phyloP scores from a whole-genome alignment of 2,888 invertebrate genomes.

The Drosophila subsilvestris region DNA sequence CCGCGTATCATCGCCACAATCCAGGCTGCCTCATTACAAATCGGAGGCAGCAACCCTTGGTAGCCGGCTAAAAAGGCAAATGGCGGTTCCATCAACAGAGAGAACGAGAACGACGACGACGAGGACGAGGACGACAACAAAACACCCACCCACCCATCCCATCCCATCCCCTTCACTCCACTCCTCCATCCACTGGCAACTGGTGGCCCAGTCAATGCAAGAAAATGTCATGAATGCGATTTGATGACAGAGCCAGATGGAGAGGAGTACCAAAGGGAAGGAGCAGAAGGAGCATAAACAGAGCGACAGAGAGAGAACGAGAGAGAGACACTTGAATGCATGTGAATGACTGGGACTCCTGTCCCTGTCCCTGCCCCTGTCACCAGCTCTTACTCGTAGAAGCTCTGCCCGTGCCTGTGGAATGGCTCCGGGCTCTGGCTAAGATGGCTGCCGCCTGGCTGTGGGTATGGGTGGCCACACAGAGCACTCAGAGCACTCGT shows the following conservation, averaged over 20 bases:
- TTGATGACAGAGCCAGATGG: conserved; percentile 46
- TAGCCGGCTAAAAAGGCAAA: conserved; percentile 49
- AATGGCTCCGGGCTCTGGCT: conserved; percentile 66
- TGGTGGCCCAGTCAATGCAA: conserved; percentile 71
- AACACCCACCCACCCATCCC: conserved; percentile 10
- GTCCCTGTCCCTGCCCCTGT: background rate
- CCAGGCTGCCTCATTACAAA: conserved; percentile 32
- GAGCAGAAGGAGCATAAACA: background rate
- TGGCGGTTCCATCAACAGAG: conserved; percentile 49
- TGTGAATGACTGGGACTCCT: conserved; percentile 69
- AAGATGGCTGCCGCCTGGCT: conserved; percentile 64
- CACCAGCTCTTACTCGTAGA: background rate
- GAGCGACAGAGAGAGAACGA: background rate
- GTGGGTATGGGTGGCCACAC: conserved; percentile 2
- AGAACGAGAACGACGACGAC: conserved; percentile 30
- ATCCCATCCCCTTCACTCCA: background rate
- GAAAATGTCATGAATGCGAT: conserved; percentile 79
- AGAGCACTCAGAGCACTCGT: conserved; percentile 49
- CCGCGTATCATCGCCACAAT: too few relatives aligned
- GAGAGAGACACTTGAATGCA: conserved; percentile 66
- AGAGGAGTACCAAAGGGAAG: background rate
- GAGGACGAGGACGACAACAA: conserved; percentile 27
- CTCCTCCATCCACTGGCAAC: conserved; percentile 27
- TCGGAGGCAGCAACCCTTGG: conserved; percentile 45
- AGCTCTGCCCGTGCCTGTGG: conserved; percentile 27